A percentile compares a stretch with the other conserved stretches of the same genome.
Conservation (phyloP, 1,140 invertebrate genomes). For the Achatina immaculata region DNA sequence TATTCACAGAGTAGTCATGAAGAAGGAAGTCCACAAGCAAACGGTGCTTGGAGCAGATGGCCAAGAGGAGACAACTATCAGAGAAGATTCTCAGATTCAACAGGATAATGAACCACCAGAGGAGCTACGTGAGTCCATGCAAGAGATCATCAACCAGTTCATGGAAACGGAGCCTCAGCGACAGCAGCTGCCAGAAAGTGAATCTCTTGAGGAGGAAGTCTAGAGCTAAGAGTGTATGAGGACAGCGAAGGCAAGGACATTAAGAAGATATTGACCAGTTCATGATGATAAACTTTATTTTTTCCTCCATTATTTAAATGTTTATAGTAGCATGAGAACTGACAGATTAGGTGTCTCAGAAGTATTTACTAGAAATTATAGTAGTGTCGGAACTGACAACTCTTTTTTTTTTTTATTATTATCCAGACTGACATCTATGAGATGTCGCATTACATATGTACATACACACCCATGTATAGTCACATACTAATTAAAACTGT, state of each 20-base stretch:
- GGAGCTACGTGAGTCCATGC: constrained; percentile 66
- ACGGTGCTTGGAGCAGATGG: constrained; percentile 62
- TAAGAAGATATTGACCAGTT: too few species aligned
- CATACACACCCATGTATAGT: too few species aligned
- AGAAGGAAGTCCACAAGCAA: constrained; percentile 68
- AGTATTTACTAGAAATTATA: too few species aligned
- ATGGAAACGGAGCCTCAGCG: constrained; percentile 54
- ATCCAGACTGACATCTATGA: too few species aligned
- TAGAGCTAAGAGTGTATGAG: neutral
- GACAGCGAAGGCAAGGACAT: neutral
- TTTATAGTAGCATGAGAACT: too few species aligned
- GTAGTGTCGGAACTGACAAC: too few species aligned
- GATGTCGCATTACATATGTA: too few species aligned
- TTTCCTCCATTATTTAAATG: too few species aligned
- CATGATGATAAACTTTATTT: too few species aligned
- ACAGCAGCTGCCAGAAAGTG: neutral
- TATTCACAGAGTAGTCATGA: constrained; percentile 63
- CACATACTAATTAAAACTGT: too few species aligned
- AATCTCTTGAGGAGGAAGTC: constrained; percentile 34
- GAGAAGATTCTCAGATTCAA: constrained; percentile 63
- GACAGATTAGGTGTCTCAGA: too few species aligned
- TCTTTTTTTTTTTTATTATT: too few species aligned
- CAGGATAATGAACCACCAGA: constrained; percentile 67
- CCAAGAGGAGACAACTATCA: constrained; percentile 63
- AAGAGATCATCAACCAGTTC: constrained; percentile 68